These are phyloP conservation scores for Apamea anceps DNA, from an alignment of 2,888 invertebrate species.

Conservation along the genomic window DNA sequence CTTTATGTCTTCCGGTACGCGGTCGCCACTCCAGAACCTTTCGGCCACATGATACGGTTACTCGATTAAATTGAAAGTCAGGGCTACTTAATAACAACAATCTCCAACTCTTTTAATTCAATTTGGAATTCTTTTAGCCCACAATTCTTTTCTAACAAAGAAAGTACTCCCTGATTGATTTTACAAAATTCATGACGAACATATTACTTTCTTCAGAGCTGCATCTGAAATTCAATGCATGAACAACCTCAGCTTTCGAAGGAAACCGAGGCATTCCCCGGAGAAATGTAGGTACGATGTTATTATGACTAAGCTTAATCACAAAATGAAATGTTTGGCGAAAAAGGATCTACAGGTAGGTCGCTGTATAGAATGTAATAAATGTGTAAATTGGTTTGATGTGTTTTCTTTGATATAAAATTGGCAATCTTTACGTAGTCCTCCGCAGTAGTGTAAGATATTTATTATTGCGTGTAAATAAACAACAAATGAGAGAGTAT, in stretches of 20 bases:
- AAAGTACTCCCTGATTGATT: conserved; percentile 41
- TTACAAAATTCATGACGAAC: conserved; percentile 56
- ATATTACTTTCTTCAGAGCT: conserved; percentile 34
- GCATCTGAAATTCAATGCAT: conserved; percentile 63
- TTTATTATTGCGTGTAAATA: background rate
- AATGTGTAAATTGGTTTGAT: conserved; percentile 5
- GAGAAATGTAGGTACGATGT: conserved; percentile 51
- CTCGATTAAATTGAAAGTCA: background rate
- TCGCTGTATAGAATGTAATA: conserved; percentile 15
- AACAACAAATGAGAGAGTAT: too few species aligned
- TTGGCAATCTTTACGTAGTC: background rate
- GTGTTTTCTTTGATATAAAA: conserved; percentile 1
- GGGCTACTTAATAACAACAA: background rate
- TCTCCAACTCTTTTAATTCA: background rate
- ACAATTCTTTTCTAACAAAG: conserved; percentile 15
- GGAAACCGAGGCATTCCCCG: conserved; percentile 45
- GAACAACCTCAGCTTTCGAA: conserved; percentile 51
- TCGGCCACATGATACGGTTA: background rate
- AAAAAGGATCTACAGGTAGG: conserved; percentile 10
- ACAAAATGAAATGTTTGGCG: conserved; percentile 50
- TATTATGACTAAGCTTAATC: conserved; percentile 57
- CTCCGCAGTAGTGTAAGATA: background rate
- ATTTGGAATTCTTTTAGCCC: background rate
- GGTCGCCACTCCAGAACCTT: too few species aligned
- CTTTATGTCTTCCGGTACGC: too few species aligned